Base-by-base conservation (phyloP, 2,888 invertebrate genomes). In the Marronus borbonicus region DNA sequence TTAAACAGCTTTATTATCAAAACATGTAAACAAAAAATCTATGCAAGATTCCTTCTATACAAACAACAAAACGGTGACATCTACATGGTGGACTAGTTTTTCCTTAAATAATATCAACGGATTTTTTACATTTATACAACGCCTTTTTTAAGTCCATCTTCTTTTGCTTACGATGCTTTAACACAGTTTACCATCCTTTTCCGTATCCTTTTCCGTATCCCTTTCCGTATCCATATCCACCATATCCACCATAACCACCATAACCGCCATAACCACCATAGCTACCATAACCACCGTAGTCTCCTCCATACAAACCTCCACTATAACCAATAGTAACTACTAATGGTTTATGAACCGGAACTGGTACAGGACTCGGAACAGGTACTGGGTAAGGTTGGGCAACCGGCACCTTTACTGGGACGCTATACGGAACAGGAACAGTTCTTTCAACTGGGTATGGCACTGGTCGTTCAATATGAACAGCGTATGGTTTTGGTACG, bases 391-490 rank as follows among this genome's bases (percentile, higher is more conserved):
- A 83, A 75, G 85, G 84, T 76, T 82, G 85, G 77, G 83, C 84
- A 49, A 85, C 80, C 68, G 84, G 90, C 78, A 85, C 84, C 72
- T 84, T 86, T 3, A 88, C 87, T 80, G 88, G 88, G 28, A 89
- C 89, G 86, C 88, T 83, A 66, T 83, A 85, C 82, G 83, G 88
- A 58, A 82, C 82, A 52, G 84, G 90, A 0, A 91, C 90, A 0
- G 90, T 90, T 80, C 90, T 91, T 8, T 90, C 88, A 2, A 91
- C 90, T 0, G 89, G 90, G 58, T 89, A 88, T 1, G 90, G 89
- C 44, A 90, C 89, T 3, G 90, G 90, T 69, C 90, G 87, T 80
- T 90, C 90, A 0, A 91, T 89, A 0, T 89, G 86, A 0, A 90
- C 89, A 78, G 85, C 84, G 80, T 84, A 83, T 0, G 90, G 90